phyloP scores from a whole-genome alignment of 2,888 invertebrate species.

The Pyrochroa serraticornis region DNA sequence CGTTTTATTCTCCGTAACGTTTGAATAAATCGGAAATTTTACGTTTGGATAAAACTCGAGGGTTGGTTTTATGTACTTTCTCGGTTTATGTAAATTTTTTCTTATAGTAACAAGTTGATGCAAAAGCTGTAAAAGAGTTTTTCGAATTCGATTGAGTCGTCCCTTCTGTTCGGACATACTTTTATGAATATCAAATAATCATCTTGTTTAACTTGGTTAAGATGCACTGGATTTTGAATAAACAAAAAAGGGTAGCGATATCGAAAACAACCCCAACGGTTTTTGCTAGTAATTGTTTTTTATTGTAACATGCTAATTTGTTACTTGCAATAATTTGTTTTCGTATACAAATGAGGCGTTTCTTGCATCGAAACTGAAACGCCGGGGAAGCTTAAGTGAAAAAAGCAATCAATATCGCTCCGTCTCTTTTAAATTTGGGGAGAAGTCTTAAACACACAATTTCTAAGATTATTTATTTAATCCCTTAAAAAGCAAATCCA shows the following conservation, averaged over 20 bases:
- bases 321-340: constrained; percentile 8
- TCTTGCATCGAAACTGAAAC: not conserved
- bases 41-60: too few relatives aligned
- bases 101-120: too few relatives aligned
- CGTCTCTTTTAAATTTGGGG: constrained; percentile 3
- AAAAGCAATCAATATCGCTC: constrained; percentile 10
- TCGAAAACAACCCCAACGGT: constrained; percentile 1
- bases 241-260: not conserved
- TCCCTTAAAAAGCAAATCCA: not conserved
- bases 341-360: constrained; percentile 1
- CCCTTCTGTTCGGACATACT: constrained; percentile 7
- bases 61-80: too few relatives aligned
- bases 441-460: constrained; percentile 11
- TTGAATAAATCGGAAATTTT: too few relatives aligned
- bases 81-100: too few relatives aligned
- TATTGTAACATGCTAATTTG: not conserved
- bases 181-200: constrained; percentile 17
- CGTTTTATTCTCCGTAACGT: too few relatives aligned
- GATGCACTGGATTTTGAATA: not conserved
- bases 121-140: not conserved
- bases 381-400: constrained; percentile 8
- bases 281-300: not conserved
- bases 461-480: constrained; percentile 3
- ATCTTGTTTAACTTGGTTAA: constrained; percentile 4
- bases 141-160: not conserved